Base-by-base conservation (phyloP, 2,888 invertebrate species). In the Isotomurus palustris region DNA sequence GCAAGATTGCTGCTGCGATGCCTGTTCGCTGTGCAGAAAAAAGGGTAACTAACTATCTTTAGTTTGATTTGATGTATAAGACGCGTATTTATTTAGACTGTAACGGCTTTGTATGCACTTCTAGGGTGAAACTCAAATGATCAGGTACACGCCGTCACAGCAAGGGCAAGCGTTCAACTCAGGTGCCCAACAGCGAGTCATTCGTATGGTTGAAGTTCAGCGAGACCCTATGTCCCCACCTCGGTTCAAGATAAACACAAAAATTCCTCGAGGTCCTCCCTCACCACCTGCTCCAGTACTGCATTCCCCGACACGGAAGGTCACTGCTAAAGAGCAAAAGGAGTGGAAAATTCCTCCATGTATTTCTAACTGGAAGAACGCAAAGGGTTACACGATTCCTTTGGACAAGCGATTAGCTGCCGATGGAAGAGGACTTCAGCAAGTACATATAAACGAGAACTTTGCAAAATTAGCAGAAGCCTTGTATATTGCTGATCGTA, bases 261-360 rank as follows among this genome's bases (percentile, higher is more conserved):
- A 99, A 79, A 96, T 99, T 71, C 99, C 99, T 0, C 82, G 96
- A 69, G 96, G 96, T 0, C 97, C 99, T 0, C 97, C 99, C 0
- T 97, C 96, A 0, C 99, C 99, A 0, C 99, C 99, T 19, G 96
- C 99, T 6, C 97, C 99, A 1, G 96, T 99, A 12, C 82, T 99
- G 77, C 99, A 99, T 78, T 97, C 96, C 0, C 99, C 99, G 0
- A 95, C 97, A 0, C 82, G 97, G 53, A 88, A 97, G 74, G 79
- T 95, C 0, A 95, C 97, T 2, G 96, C 96, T 0, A 96, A 97
- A 74, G 99, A 99, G 74, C 99, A 99, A 75, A 87, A 95, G 61
- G 99, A 99, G 75, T 99, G 99, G 99, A 97, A 97, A 78, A 89
- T 91, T 68, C 99, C 99, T 6, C 99, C 99, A 0, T 99, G 97